These are phyloP conservation scores for Heliothis subflexa DNA, from an alignment of 1,140 invertebrate species.

Conservation along the genomic window DNA sequence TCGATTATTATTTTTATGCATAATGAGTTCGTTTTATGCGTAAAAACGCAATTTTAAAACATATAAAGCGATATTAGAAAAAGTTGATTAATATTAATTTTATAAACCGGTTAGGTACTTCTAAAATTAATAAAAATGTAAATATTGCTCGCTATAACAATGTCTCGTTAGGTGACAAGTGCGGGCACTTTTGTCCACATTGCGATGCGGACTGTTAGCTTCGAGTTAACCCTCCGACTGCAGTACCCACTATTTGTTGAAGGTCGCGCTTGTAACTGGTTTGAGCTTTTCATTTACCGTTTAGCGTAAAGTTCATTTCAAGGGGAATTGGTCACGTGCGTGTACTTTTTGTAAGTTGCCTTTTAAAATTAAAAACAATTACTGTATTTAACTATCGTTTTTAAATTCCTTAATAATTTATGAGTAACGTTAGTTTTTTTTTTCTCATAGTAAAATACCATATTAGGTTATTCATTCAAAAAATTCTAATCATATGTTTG, in stretches of 20 bases:
- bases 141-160: conserved; percentile 2
- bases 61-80: too few relatives aligned
- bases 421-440: too few relatives aligned
- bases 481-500: too few relatives aligned
- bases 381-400: too few relatives aligned
- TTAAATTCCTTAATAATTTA: too few relatives aligned
- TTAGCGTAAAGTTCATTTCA: conserved; percentile 23
- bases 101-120: neutral
- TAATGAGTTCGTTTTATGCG: too few relatives aligned
- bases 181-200: conserved; percentile 11
- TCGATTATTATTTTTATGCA: too few relatives aligned
- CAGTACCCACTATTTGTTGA: conserved; percentile 21
- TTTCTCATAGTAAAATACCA: too few relatives aligned
- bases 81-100: neutral
- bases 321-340: neutral
- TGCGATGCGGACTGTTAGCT: neutral
- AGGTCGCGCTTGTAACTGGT: conserved; percentile 29
- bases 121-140: conserved; percentile 10
- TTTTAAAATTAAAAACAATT: neutral
- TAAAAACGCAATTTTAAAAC: too few relatives aligned
- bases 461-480: too few relatives aligned
- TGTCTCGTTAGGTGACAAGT: conserved; percentile 2
- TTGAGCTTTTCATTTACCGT: conserved; percentile 30
- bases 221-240: conserved; percentile 24
- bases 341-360: neutral